phyloP scores from a whole-genome alignment of 2,888 invertebrate genomes.

The Entomobrya proxima region DNA sequence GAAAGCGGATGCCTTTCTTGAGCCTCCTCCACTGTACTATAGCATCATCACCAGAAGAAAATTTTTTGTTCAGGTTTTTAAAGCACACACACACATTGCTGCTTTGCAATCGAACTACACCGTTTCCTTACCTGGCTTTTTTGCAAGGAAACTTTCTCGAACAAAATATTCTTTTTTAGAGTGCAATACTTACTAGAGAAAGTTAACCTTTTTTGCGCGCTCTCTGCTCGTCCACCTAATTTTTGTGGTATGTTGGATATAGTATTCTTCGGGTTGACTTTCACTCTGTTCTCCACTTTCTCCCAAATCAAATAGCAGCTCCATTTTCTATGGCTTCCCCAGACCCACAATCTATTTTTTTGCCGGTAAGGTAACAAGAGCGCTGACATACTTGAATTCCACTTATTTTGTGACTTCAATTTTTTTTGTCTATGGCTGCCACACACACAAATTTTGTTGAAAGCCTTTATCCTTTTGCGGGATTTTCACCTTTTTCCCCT shows the following conservation, averaged over 20 bases:
- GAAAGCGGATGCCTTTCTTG: neutral
- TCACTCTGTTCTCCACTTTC: neutral
- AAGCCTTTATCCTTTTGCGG: slow-evolving; percentile 13
- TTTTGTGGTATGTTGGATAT: too few relatives aligned
- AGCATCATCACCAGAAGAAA: too few relatives aligned
- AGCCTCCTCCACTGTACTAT: too few relatives aligned
- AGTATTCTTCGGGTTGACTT: neutral
- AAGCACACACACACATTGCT: too few relatives aligned
- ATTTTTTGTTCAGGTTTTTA: too few relatives aligned
- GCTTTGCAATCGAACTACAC: too few relatives aligned
- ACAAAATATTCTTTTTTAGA: too few relatives aligned
- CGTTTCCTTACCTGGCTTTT: too few relatives aligned
- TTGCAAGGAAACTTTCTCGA: too few relatives aligned
- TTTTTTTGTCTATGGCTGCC: neutral
- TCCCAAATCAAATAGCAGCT: neutral
- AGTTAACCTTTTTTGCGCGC: too few relatives aligned
- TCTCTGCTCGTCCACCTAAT: too few relatives aligned
- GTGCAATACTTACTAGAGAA: too few relatives aligned
- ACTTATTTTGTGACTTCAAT: neutral
- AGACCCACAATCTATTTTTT: neutral
- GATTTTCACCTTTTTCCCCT: slow-evolving; percentile 4
- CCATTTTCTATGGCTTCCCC: neutral
- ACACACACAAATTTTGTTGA: neutral
- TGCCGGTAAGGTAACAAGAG: neutral
- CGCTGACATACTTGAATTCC: neutral